Evolutionary conservation across 2,113 vertebrate genomes (phyloP).

Genomic region (Forbesichthys papilliferus): DNA sequence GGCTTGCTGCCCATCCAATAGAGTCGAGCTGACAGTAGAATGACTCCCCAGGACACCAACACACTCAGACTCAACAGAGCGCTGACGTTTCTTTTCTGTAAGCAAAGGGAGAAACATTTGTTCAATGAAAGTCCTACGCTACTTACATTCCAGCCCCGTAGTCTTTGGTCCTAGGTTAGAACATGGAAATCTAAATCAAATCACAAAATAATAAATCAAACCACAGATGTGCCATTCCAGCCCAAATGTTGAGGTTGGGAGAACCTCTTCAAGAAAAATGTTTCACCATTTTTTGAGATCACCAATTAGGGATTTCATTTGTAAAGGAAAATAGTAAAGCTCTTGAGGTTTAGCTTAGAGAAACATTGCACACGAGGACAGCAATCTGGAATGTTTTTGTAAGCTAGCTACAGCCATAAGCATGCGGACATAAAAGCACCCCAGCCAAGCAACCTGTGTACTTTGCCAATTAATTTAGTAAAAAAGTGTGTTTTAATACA

Average conservation of each 20-base stretch:
- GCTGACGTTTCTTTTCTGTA: constrained; percentile 85
- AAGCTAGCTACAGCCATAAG: constrained; percentile 38
- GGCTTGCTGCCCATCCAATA: constrained; percentile 99
- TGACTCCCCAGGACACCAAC: constrained; percentile 85
- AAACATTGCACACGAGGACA: constrained; percentile 21
- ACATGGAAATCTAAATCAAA: constrained; percentile 1
- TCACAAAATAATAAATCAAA: not conserved
- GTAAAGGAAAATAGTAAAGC: not conserved
- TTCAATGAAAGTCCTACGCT: constrained; percentile 19
- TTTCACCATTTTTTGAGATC: not conserved
- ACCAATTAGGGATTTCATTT: constrained; percentile 12
- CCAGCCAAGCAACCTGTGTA: constrained; percentile 20
- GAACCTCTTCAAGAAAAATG: not conserved
- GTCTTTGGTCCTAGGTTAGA: constrained; percentile 10
- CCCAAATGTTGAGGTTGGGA: not conserved
- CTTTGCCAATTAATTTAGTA: not conserved
- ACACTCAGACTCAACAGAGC: constrained; percentile 84
- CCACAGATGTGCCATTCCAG: constrained; percentile 6
- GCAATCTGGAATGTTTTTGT: constrained; percentile 47
- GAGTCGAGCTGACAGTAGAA: constrained; percentile 87
- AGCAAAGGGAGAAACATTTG: constrained; percentile 23
- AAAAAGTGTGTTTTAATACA: too few relatives aligned
- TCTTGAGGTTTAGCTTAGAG: constrained; percentile 11
- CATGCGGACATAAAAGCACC: constrained; percentile 28
- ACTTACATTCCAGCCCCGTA: constrained; percentile 26